A percentile compares a stretch with the other conserved stretches of the same genome.
Conservation (phyloP, 2,888 invertebrate species). For the Diarsia dahlii region DNA sequence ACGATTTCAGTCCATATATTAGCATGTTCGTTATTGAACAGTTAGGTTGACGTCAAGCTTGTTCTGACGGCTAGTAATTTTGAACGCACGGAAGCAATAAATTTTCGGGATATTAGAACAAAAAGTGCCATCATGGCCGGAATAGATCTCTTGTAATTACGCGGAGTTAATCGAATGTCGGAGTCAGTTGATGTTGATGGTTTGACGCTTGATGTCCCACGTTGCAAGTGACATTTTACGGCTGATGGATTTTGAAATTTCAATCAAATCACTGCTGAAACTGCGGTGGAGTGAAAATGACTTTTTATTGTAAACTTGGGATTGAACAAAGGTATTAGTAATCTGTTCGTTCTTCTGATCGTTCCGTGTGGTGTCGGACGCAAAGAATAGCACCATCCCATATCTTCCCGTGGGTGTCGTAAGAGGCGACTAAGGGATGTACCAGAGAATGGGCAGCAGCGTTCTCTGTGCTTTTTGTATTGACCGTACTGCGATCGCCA, state of each 20-base stretch:
- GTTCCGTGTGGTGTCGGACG: no score
- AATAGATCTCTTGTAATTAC: conserved; percentile 49
- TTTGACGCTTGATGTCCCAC: conserved; percentile 31
- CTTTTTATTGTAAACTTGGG: background rate
- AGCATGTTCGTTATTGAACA: conserved; percentile 44
- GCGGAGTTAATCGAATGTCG: conserved; percentile 59
- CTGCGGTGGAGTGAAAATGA: background rate
- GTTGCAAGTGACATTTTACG: conserved; percentile 7
- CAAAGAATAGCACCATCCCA: no score
- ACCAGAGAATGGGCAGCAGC: no score
- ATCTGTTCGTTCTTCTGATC: no score
- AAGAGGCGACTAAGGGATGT: no score
- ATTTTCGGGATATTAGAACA: conserved; percentile 36
- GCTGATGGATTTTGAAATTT: conserved; percentile 31
- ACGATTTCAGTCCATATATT: conserved; percentile 53
- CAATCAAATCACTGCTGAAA: conserved; percentile 12
- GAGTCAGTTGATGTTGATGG: conserved; percentile 43
- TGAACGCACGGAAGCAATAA: conserved; percentile 45
- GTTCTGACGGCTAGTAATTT: conserved; percentile 15
- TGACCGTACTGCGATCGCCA: no score
- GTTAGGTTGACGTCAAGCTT: conserved; percentile 40
- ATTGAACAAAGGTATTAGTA: conserved; percentile 8
- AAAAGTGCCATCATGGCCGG: conserved; percentile 37
- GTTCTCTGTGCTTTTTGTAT: no score
- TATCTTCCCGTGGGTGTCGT: no score